Evolutionary conservation across 2,888 invertebrate species (phyloP), one percentile per base, ranked within the genome.

Genomic region (Alloplasta piceator): DNA sequence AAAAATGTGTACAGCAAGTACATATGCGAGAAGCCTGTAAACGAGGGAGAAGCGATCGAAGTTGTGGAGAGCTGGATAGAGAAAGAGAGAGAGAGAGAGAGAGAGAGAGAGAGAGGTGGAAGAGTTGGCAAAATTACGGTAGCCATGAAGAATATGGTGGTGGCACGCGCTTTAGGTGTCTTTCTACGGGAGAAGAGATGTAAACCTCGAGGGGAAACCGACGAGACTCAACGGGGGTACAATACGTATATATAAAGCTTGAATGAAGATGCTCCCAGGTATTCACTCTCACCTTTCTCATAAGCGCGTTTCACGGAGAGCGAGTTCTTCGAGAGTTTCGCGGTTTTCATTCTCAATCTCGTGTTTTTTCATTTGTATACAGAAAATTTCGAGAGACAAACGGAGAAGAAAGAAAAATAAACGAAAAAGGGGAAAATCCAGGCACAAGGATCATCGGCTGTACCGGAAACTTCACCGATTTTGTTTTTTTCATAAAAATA

Each of bases 201-300:
- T 55, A 38, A 73, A 58, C 26, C 26, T 26, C 70, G 73, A 74
- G 79, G 63, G 79, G 43, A 66, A 26, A 26, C 26, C 26, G 26
- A 71, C 68, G 85, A 82, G 85, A 83, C 85, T 85, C 89, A 87
- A 89, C 89, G 91, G 91, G 91, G 90, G 89, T 89, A 90, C 90
- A 90, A 91, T 91, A 90, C 89, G 91, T 92, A 92, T 92, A 81
- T 81, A 92, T 92, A 92, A 92, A 92, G 92, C 90, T 90, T 89
- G 89, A 91, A 91, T 91, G 92, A 92, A 92, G 92, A 91, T 92
- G 91, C 91, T 92, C 90, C 88, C 88, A 90, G 92, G 89, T 92
- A 91, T 92, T 92, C 92, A 90, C 92, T 92, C 91, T 91, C 90
- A 90, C 91, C 91, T 92, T 92, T 92, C 92, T 89, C 89, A 88